Base-by-base conservation (phyloP, 2,888 invertebrate species). In the Octodonta nipae region DNA sequence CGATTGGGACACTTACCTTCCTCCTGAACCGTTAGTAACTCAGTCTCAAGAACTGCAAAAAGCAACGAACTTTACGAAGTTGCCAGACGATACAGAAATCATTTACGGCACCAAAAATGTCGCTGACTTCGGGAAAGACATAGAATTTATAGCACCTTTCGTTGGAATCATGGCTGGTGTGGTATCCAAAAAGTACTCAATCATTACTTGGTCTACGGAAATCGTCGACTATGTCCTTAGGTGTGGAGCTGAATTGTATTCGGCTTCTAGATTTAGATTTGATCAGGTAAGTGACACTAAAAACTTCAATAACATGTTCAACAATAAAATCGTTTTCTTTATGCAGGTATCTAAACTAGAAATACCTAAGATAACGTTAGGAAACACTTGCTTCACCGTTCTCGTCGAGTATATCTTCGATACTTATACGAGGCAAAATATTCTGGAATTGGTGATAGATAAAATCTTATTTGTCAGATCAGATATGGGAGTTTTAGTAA, bases 41-140 rank as follows among this genome's bases (percentile, higher is more conserved):
- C 47, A 53, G 32, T 57, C 56, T 1, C 43, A 71, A 28, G 77
- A 78, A 45, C 51, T 77, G 5, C 44, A 51, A 0, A 64, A 70
- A 27, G 68, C 66, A 1, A 66, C 60, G 35, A 78, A 78, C 47
- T 78, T 75, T 42, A 60, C 63, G 29, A 52, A 60, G 11, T 51
- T 77, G 24, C 73, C 75, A 0, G 77, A 78, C 43, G 66, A 66
- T 4, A 67, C 67, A 0, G 66, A 74, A 51, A 70, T 76, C 10
- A 59, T 78, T 1, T 58, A 68, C 36, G 75, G 73, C 1, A 50
- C 56, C 0, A 49, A 52, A 1, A 61, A 65, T n/a, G 53, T 75
- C 12, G 38, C 47, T 1, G 39, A 45, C 15, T 49, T 48, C 15
- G 55, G 55, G 3, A 38, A 51, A 3, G 64, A 67, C 10, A 34